These are phyloP conservation scores for Platyura marginata DNA, from an alignment of 1,140 invertebrate genomes.

Conservation along the genomic window DNA sequence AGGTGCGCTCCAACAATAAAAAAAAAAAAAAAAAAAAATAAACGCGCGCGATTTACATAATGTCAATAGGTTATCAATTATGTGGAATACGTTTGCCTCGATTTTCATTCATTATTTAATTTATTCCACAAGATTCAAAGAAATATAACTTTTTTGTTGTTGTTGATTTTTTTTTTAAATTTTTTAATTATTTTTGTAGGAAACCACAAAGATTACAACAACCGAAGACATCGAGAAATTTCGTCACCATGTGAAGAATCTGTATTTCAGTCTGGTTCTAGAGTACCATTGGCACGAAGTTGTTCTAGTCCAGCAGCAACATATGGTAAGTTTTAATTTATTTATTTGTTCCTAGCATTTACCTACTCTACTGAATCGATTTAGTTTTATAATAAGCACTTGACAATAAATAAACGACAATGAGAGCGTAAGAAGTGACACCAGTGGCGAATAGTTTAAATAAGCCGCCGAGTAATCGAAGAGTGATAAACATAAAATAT, in stretches of 20 bases:
- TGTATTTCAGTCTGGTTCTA: constrained; percentile 6
- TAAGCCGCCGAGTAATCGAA: too few species aligned
- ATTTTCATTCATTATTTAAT: background rate
- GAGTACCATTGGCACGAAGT: constrained; percentile 19
- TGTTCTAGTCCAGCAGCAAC: constrained; percentile 23
- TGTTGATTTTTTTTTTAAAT: constrained; percentile 14
- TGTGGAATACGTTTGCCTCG: background rate
- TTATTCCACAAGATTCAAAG: background rate
- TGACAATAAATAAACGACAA: too few species aligned
- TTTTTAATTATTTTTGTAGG: constrained; percentile 30
- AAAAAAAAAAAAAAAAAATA: too few species aligned
- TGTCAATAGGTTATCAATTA: background rate
- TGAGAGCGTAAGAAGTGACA: too few species aligned
- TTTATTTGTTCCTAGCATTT: too few species aligned
- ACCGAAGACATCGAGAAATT: constrained; percentile 37
- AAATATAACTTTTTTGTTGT: background rate
- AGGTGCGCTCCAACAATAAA: too few species aligned
- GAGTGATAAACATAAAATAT: too few species aligned
- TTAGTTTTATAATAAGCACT: too few species aligned
- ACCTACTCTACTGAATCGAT: too few species aligned
- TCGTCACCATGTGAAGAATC: constrained; percentile 15
- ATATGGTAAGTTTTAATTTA: constrained; percentile 14
- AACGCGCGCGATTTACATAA: background rate
- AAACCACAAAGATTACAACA: constrained; percentile 48
- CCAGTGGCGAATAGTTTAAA: too few species aligned